Conservation (phyloP, 2,797 vertebrate genomes). For the Acropternis orthonyx region DNA sequence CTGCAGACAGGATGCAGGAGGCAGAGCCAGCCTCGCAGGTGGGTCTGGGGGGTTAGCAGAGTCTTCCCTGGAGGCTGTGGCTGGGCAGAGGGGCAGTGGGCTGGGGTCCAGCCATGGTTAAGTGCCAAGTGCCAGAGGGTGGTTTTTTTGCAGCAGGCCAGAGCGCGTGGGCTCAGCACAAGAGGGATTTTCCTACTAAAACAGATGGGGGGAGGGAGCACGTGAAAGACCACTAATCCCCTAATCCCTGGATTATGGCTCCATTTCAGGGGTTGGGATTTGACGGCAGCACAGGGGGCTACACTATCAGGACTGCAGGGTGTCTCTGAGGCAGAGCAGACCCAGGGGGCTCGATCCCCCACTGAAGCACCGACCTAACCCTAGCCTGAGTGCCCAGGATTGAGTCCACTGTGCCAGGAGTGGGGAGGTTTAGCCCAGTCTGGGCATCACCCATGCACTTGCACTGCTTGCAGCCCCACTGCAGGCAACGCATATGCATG, state of each 20-base stretch:
- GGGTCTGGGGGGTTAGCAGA: neutral
- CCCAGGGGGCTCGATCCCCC: rapidly evolving
- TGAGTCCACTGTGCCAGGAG: rapidly evolving
- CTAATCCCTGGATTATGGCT: slow-evolving; percentile 70
- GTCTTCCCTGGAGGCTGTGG: neutral
- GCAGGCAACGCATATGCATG: neutral
- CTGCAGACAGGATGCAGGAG: neutral
- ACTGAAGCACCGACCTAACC: neutral
- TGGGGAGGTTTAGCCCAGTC: rapidly evolving
- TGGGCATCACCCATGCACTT: neutral
- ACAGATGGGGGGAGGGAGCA: slow-evolving; percentile 46
- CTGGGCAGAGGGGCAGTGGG: neutral
- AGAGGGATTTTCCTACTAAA: slow-evolving; percentile 58
- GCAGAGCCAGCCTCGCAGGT: neutral
- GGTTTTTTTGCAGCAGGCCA: neutral
- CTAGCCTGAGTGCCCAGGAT: too few species aligned
- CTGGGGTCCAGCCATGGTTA: neutral
- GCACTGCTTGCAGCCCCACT: neutral
- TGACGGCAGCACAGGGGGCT: neutral
- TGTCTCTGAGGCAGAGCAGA: neutral
- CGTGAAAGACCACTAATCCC: slow-evolving; percentile 62
- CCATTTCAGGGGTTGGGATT: slow-evolving; percentile 56
- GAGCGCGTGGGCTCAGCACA: neutral
- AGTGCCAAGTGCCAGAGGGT: neutral
- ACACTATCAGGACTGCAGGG: neutral